Conservation (phyloP, 2,888 invertebrate genomes). For the Acleris sparsana region DNA sequence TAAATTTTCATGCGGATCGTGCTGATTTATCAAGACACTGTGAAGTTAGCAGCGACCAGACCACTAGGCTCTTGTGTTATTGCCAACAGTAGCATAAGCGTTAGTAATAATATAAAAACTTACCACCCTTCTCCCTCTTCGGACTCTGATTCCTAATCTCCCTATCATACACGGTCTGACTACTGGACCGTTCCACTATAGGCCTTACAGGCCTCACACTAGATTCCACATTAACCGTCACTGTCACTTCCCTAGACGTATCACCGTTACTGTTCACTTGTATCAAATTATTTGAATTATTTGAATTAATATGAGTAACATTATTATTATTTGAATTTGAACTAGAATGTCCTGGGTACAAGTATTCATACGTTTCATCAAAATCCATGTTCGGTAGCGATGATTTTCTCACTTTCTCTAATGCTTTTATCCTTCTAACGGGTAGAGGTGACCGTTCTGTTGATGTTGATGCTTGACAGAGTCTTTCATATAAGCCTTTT, state of each 20-base stretch:
- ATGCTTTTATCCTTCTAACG: conserved; percentile 53
- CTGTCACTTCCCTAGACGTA: conserved; percentile 4
- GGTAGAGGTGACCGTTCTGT: conserved; percentile 56
- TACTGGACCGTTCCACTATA: conserved; percentile 65
- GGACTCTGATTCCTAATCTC: conserved; percentile 59
- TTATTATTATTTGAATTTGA: conserved; percentile 10
- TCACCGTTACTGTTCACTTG: conserved; percentile 28
- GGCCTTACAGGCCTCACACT: conserved; percentile 47
- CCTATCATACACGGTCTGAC: conserved; percentile 68
- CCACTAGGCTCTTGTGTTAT: too few relatives aligned
- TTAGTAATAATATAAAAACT: conserved; percentile 40
- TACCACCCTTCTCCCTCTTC: conserved; percentile 63
- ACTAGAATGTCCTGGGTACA: conserved; percentile 58
- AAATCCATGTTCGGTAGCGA: conserved; percentile 70
- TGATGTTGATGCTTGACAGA: conserved; percentile 73
- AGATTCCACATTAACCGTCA: conserved; percentile 44
- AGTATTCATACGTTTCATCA: conserved; percentile 68
- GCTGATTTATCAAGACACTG: too few relatives aligned
- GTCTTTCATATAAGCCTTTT: conserved; percentile 64
- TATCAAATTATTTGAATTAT: conserved; percentile 27
- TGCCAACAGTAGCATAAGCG: too few relatives aligned
- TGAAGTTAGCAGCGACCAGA: too few relatives aligned
- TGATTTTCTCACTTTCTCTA: conserved; percentile 65
- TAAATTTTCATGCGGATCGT: too few relatives aligned
- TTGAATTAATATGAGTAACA: conserved; percentile 16